Conservation (phyloP, 2,888 invertebrate species). For the Crematogaster levior region DNA sequence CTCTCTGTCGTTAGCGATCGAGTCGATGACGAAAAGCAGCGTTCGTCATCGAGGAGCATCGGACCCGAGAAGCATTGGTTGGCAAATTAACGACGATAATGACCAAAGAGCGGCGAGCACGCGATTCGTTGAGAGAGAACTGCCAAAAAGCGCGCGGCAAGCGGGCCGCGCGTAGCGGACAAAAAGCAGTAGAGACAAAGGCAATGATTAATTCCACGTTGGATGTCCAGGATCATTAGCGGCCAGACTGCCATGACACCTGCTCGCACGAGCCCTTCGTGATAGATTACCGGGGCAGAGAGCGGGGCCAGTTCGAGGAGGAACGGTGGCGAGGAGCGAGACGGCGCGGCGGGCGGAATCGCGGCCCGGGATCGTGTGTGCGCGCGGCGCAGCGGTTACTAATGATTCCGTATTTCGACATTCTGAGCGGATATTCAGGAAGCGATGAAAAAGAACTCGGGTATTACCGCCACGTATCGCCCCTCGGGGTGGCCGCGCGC, state of each 20-base stretch:
- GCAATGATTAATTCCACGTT: conserved; percentile 84
- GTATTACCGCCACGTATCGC: conserved; percentile 70
- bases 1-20: conserved; percentile 1
- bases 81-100: conserved; percentile 68
- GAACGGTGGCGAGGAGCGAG: conserved; percentile 49
- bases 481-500: conserved; percentile 70
- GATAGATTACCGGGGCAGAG: conserved; percentile 81
- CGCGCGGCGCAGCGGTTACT: conserved; percentile 73
- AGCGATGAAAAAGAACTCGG: conserved; percentile 74
- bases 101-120: conserved; percentile 53
- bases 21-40: conserved; percentile 23
- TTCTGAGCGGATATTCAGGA: conserved; percentile 77
- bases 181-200: conserved; percentile 82
- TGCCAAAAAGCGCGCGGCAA: conserved; percentile 65
- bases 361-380: conserved; percentile 63
- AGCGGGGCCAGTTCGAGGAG: conserved; percentile 27
- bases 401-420: conserved; percentile 83
- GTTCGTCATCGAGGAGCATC: conserved; percentile 44
- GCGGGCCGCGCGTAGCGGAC: conserved; percentile 64
- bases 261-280: conserved; percentile 83
- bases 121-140: conserved; percentile 57
- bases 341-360: conserved; percentile 62
- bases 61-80: conserved; percentile 33
- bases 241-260: conserved; percentile 83
- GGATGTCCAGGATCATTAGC: conserved; percentile 84